Conservation (phyloP, 1,140 invertebrate genomes). For the Berghia stephanieae region DNA sequence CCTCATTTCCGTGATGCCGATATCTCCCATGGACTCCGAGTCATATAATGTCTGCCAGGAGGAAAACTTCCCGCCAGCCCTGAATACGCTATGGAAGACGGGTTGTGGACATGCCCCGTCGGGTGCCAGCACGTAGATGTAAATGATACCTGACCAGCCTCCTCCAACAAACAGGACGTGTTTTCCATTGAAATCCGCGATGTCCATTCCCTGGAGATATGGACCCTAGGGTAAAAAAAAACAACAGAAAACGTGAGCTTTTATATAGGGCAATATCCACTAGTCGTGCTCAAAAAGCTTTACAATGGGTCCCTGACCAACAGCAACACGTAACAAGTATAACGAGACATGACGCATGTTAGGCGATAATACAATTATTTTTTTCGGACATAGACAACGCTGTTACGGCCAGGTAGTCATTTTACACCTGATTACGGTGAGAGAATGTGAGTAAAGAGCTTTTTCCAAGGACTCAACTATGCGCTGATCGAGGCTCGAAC, state of each 20-base stretch:
- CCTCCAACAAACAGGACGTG: slow-evolving; percentile 22
- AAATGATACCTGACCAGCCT: slow-evolving; percentile 28
- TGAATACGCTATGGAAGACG: slow-evolving; percentile 26
- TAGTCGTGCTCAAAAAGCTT: neutral
- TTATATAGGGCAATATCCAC: no score
- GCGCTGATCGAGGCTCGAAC: no score
- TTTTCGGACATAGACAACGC: no score
- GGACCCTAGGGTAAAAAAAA: slow-evolving; percentile 24
- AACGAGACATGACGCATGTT: no score
- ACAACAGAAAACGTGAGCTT: neutral
- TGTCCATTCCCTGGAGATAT: slow-evolving; percentile 8
- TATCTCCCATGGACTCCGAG: slow-evolving; percentile 18
- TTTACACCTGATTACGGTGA: no score
- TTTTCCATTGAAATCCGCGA: slow-evolving; percentile 18
- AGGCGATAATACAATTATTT: no score
- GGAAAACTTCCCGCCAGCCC: neutral
- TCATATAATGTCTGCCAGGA: slow-evolving; percentile 20
- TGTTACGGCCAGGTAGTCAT: no score
- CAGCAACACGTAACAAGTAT: neutral
- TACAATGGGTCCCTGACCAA: neutral
- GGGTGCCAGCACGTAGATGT: slow-evolving; percentile 25
- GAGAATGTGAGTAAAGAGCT: no score
- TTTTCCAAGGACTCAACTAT: no score
- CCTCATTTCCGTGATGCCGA: slow-evolving; percentile 30
- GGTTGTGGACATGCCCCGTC: slow-evolving; percentile 28